Evolutionary conservation across 2,113 vertebrate genomes (phyloP).

Genomic region (Equus quagga): DNA sequence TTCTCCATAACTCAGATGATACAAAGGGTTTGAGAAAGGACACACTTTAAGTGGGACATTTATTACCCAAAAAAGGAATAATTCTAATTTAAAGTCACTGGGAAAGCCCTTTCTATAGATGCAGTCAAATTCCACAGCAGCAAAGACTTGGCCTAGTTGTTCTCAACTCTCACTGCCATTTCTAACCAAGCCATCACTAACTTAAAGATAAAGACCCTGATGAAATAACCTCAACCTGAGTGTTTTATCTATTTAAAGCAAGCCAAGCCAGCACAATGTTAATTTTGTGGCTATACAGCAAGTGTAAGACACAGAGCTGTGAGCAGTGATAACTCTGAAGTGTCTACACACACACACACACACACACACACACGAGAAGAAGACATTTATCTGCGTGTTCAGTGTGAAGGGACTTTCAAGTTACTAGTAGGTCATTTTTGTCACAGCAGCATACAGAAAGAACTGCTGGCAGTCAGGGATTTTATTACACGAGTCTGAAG

Average conservation of each 20-base stretch:
- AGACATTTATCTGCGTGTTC: neutral
- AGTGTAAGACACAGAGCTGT: neutral
- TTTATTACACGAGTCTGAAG: neutral
- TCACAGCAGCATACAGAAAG: neutral
- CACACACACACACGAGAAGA: too few species aligned
- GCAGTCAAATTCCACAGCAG: neutral
- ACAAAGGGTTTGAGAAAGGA: constrained; percentile 4
- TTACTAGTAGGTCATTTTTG: neutral
- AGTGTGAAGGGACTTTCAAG: neutral
- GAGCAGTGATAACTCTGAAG: neutral
- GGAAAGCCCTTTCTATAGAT: constrained; percentile 37
- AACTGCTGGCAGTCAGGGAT: neutral
- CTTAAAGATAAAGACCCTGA: neutral
- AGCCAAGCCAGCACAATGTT: neutral
- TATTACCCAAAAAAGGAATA: constrained; percentile 26
- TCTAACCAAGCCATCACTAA: constrained; percentile 23
- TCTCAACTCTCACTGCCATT: constrained; percentile 1
- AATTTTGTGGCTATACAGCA: neutral
- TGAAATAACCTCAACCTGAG: neutral
- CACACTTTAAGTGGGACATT: constrained; percentile 66
- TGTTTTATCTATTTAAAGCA: neutral
- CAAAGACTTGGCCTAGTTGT: neutral
- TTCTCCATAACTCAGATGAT: constrained; percentile 62
- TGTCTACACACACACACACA: neutral
- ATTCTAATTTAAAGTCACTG: constrained; percentile 58